These are phyloP conservation scores for Artemisiospiza belli DNA, from an alignment of 2,113 vertebrate genomes.

Conservation along the genomic window DNA sequence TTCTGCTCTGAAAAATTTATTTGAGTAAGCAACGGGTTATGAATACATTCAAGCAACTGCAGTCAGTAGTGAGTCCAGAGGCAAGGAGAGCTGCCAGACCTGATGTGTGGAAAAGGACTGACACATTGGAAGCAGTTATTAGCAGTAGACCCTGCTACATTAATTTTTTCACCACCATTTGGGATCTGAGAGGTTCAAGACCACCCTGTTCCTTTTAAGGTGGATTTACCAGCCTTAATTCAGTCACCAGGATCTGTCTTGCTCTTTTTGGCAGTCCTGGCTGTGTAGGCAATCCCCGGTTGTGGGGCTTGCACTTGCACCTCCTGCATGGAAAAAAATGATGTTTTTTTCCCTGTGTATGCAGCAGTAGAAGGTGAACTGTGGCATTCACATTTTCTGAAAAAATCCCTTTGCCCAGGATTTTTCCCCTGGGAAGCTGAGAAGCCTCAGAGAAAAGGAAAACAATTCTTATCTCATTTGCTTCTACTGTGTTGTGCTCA, in stretches of 20 bases:
- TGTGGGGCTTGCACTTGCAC: not conserved
- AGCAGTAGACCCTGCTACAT: not conserved
- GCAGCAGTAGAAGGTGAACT: not conserved
- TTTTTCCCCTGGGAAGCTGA: too few relatives aligned
- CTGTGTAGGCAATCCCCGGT: not conserved
- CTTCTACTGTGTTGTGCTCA: too few relatives aligned
- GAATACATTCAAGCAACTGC: not conserved
- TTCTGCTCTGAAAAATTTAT: not conserved
- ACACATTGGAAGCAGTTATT: not conserved
- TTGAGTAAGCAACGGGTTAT: not conserved
- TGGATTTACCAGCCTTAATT: not conserved
- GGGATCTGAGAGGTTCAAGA: not conserved
- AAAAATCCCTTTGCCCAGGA: too few relatives aligned
- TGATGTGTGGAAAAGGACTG: not conserved
- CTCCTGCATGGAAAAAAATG: not conserved
- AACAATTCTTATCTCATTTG: too few relatives aligned
- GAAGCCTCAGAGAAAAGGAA: too few relatives aligned
- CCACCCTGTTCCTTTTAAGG: not conserved
- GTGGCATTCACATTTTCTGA: too few relatives aligned
- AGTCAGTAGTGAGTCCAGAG: not conserved
- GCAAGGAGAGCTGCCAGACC: not conserved
- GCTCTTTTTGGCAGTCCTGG: not conserved
- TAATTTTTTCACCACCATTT: not conserved
- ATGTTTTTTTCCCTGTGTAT: accelerated
- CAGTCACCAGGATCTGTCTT: not conserved